phyloP scores from a whole-genome alignment of 2,113 vertebrate genomes.

The Gymnarchus niloticus region DNA sequence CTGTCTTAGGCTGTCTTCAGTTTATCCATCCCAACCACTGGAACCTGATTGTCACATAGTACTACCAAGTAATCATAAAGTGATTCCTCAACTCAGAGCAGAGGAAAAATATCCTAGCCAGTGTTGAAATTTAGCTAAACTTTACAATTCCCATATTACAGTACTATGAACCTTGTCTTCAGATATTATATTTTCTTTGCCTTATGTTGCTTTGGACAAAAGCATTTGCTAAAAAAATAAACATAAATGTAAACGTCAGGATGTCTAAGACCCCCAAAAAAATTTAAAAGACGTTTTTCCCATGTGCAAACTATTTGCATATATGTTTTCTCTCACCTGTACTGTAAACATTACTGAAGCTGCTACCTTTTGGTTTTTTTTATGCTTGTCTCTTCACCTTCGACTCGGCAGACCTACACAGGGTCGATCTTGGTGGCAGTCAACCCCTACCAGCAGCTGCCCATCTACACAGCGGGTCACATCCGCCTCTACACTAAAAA shows the following conservation, averaged over 20 bases:
- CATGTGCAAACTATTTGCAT: no score
- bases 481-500: slow-evolving; percentile 97
- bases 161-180: neutral
- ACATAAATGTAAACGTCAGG: no score
- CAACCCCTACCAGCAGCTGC: slow-evolving; percentile 95
- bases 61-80: neutral
- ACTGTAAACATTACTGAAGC: neutral
- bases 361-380: neutral
- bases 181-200: no score
- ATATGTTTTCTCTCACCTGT: neutral
- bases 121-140: neutral
- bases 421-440: slow-evolving; percentile 96
- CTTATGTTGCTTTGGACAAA: no score
- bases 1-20: neutral
- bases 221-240: no score
- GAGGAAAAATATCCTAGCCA: neutral
- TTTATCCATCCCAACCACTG: neutral
- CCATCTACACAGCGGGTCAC: slow-evolving; percentile 92
- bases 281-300: no score
- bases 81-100: neutral
- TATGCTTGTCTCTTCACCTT: slow-evolving; percentile 14
- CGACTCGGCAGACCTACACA: slow-evolving; percentile 76
- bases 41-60: neutral
- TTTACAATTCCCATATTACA: neutral
- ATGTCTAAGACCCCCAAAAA: no score